phyloP scores from a whole-genome alignment of 2,888 invertebrate species.

The Mylabris sibirica region DNA sequence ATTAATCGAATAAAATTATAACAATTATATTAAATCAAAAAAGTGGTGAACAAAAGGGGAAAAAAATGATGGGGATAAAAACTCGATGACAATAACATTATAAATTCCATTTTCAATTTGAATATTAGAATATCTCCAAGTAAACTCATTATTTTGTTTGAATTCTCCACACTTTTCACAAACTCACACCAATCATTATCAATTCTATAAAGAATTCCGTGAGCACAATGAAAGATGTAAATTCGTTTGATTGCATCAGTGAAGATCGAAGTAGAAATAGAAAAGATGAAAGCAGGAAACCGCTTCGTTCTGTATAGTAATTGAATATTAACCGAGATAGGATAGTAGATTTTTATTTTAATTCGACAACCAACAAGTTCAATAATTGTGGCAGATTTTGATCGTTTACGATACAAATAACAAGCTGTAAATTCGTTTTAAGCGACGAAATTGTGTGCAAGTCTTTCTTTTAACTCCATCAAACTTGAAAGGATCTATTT shows the following conservation, averaged over 20 bases:
- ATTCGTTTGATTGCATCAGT: slow-evolving; percentile 45
- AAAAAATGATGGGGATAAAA: background rate
- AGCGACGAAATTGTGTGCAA: background rate
- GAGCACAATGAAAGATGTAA: slow-evolving; percentile 49
- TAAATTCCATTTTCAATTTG: slow-evolving; percentile 38
- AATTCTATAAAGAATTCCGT: slow-evolving; percentile 40
- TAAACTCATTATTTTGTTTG: slow-evolving; percentile 43
- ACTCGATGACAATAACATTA: slow-evolving; percentile 19
- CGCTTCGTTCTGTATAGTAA: slow-evolving; percentile 38
- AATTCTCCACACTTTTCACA: slow-evolving; percentile 33
- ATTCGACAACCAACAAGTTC: slow-evolving; percentile 11
- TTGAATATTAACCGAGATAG: slow-evolving; percentile 38
- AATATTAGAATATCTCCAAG: slow-evolving; percentile 35
- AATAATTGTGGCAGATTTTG: background rate
- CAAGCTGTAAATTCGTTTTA: background rate
- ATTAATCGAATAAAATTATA: background rate
- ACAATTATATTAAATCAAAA: background rate
- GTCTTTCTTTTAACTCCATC: background rate
- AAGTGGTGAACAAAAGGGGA: background rate
- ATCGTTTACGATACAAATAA: background rate
- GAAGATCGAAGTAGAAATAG: slow-evolving; percentile 19
- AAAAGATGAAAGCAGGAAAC: background rate
- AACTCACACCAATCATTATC: slow-evolving; percentile 37
- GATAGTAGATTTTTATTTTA: slow-evolving; percentile 27
- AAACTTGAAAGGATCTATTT: background rate